Conservation (phyloP, 1,140 invertebrate species). For the Polyergus mexicanus region DNA sequence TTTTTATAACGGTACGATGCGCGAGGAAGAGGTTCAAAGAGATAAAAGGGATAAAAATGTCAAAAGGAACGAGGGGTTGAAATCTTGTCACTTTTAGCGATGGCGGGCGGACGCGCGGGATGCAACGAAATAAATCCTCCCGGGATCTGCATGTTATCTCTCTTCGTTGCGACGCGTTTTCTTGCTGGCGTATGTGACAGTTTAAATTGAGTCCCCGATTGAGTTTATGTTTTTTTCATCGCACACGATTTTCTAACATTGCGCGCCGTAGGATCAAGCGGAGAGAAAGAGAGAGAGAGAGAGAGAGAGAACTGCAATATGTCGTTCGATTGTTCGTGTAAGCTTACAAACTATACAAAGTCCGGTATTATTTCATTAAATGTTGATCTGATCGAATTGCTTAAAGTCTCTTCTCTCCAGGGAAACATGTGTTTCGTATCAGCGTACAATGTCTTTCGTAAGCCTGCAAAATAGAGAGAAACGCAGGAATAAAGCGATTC, state of each 20-base stretch:
- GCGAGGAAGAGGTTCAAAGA: constrained; percentile 38
- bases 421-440: constrained; percentile 38
- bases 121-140: constrained; percentile 56
- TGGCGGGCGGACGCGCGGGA: constrained; percentile 26
- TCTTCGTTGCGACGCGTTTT: constrained; percentile 58
- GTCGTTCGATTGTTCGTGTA: constrained; percentile 24
- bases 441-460: background rate
- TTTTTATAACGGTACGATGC: constrained; percentile 10
- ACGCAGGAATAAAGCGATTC: background rate
- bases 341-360: background rate
- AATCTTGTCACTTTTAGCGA: constrained; percentile 59
- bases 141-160: constrained; percentile 49
- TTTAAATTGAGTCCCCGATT: constrained; percentile 69
- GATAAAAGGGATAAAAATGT: constrained; percentile 65
- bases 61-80: constrained; percentile 56
- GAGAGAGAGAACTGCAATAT: background rate
- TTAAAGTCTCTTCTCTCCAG: background rate
- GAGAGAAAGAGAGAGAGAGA: constrained; percentile 3
- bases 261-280: background rate
- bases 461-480: constrained; percentile 26
- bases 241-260: constrained; percentile 34
- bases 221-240: constrained; percentile 50
- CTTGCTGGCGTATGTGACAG: constrained; percentile 61
- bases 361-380: constrained; percentile 42
- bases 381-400: constrained; percentile 1